Percentiles rank a stretch among this genome's conserved stretches.
Conservation (phyloP, 2,888 invertebrate species). For the Elysia crispata region DNA sequence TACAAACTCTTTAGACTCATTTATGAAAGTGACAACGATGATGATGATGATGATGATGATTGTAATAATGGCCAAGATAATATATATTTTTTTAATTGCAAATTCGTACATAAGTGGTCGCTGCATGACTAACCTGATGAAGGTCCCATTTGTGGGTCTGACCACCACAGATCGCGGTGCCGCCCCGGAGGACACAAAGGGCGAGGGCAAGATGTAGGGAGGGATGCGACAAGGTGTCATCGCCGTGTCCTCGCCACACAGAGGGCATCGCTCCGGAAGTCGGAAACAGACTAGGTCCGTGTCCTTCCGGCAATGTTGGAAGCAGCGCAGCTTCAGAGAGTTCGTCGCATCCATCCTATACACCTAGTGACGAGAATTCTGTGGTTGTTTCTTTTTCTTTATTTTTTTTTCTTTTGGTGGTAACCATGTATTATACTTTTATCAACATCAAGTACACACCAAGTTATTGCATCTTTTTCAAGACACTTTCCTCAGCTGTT, state of each 20-base stretch:
- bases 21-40: too few relatives aligned
- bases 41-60: too few relatives aligned
- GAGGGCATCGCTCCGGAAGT: conserved; percentile 87
- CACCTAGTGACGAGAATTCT: too few relatives aligned
- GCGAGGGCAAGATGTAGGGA: conserved; percentile 88
- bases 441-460: too few relatives aligned
- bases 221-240: conserved; percentile 82
- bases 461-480: too few relatives aligned
- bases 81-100: background rate
- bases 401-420: too few relatives aligned
- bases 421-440: too few relatives aligned
- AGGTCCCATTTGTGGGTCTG: conserved; percentile 91
- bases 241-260: conserved; percentile 84
- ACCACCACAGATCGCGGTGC: conserved; percentile 89
- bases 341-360: too few relatives aligned
- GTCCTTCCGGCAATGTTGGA: conserved; percentile 90
- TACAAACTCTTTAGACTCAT: too few relatives aligned
- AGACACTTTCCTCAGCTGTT: too few relatives aligned
- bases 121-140: conserved; percentile 82
- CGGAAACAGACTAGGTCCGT: conserved; percentile 86
- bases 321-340: conserved; percentile 94
- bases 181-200: conserved; percentile 89
- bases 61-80: too few relatives aligned
- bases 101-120: conserved; percentile 19
- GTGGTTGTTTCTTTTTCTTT: too few relatives aligned